Evolutionary conservation across 2,797 vertebrate genomes (phyloP), one percentile per base, ranked within the genome.

Genomic region (Chelon labrosus): DNA sequence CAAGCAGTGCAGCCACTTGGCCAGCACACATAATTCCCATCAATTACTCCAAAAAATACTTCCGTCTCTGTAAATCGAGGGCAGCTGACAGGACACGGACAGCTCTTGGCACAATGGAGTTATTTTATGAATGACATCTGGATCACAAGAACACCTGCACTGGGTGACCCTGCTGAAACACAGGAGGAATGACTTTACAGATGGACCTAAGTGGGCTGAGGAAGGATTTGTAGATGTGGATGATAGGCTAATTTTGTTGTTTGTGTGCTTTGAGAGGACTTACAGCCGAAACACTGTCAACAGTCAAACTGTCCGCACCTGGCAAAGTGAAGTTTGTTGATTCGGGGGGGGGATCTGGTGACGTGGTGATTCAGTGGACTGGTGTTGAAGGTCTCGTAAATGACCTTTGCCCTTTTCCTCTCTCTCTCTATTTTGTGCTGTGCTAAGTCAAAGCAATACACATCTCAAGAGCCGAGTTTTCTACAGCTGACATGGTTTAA

Each of bases 41-140:
- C 88, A 80, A 84, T 91, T 91, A 87, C 87, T 74, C 73, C 9
- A 19, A 86, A 80, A 92, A 91, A 85, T 82, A 83, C 86, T 88
- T 92, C 89, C 73, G 76, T 75, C 87, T 90, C 79, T 76, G 85
- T 87, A 90, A 91, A 91, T 89, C 73, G 78, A 86, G 75, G 84
- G 82, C 77, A 82, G 86, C 86, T 86, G 88, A 90, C 84, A 80
- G 77, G 86, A 86, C 85, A 81, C 82, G 47, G 86, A 89, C 87
- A 75, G 81, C 77, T 85, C 75, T 86, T 90, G 90, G 90, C 87
- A 84, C 86, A 85, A 84, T 69, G 79, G 73, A 75, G 72, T 61
- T 49, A 62, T 76, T 89, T 91, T 89, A 84, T 87, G 83, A 90
- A 89, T 78, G 88, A 90, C 90, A 91, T 92, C 88, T 93, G 90